Conservation (phyloP, 2,888 invertebrate species). For the Dasysyrphus tricinctus region DNA sequence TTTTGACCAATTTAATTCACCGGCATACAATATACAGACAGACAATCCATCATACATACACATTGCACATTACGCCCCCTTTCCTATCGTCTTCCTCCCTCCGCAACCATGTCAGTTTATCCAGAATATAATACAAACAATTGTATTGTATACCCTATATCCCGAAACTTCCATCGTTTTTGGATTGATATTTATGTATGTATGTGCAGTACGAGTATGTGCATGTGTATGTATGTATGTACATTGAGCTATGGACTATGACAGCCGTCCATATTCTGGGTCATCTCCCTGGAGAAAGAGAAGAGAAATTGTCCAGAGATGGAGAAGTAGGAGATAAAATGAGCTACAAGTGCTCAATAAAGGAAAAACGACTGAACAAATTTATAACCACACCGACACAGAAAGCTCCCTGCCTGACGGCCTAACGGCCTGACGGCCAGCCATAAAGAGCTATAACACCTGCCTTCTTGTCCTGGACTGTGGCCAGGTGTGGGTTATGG, state of each 20-base stretch:
- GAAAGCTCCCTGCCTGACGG: conserved; percentile 5
- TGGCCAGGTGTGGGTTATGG: conserved; percentile 66
- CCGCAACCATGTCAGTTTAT: conserved; percentile 27
- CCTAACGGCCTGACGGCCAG: not conserved
- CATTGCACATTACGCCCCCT: conserved; percentile 48
- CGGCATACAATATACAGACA: conserved; percentile 67
- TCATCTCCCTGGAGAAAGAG: conserved; percentile 74
- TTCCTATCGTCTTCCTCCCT: not conserved
- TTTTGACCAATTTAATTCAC: conserved; percentile 76
- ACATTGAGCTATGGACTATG: conserved; percentile 60
- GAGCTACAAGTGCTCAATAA: conserved; percentile 75
- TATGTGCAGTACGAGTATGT: not conserved
- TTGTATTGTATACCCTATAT: conserved; percentile 56
- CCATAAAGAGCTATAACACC: conserved; percentile 13
- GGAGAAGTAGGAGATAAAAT: conserved; percentile 70
- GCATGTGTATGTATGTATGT: not conserved
- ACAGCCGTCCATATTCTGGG: conserved; percentile 75
- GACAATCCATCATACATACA: conserved; percentile 72
- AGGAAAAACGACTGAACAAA: conserved; percentile 63
- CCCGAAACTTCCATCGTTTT: conserved; percentile 61
- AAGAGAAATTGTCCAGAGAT: conserved; percentile 70
- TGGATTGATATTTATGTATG: conserved; percentile 24
- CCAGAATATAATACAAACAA: conserved; percentile 62
- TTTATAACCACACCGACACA: conserved; percentile 28
- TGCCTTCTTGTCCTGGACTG: conserved; percentile 27